Evolutionary conservation across 2,888 invertebrate species (phyloP).

Genomic region (Caenorhabditis angaria): DNA sequence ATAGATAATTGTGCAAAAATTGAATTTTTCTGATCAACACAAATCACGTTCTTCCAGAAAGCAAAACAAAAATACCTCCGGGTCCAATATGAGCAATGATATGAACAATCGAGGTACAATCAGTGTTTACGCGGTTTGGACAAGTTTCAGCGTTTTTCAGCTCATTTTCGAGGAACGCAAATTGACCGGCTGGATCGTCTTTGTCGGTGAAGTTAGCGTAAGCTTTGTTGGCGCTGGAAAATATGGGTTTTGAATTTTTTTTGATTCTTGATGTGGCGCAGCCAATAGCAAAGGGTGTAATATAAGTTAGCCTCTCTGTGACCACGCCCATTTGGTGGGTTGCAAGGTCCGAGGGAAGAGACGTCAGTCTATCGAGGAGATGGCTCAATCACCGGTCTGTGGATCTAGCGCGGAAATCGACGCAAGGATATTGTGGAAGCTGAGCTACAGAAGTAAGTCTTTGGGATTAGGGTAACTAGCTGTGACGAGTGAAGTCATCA

Average conservation of each 20-base stretch:
- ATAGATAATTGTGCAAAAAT: neutral
- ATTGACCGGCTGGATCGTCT: conserved; percentile 67
- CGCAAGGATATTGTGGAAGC: too few species aligned
- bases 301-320: too few species aligned
- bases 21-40: neutral
- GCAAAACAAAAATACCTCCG: conserved; percentile 50
- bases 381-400: too few species aligned
- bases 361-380: too few species aligned
- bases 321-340: too few species aligned
- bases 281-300: too few species aligned
- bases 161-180: conserved; percentile 60
- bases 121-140: conserved; percentile 16
- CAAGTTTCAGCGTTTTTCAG: conserved; percentile 48
- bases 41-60: neutral
- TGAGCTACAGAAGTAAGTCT: too few species aligned
- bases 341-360: too few species aligned
- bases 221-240: conserved; percentile 51
- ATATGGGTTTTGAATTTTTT: too few species aligned
- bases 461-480: too few species aligned
- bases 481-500: too few species aligned
- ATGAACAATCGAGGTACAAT: conserved; percentile 55
- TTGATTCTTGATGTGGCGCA: neutral
- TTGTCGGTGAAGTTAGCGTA: conserved; percentile 56
- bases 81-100: conserved; percentile 70
- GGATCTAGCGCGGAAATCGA: too few species aligned